These are phyloP conservation scores for Megathymus violae DNA, from an alignment of 1,140 invertebrate genomes.

Conservation along the genomic window DNA sequence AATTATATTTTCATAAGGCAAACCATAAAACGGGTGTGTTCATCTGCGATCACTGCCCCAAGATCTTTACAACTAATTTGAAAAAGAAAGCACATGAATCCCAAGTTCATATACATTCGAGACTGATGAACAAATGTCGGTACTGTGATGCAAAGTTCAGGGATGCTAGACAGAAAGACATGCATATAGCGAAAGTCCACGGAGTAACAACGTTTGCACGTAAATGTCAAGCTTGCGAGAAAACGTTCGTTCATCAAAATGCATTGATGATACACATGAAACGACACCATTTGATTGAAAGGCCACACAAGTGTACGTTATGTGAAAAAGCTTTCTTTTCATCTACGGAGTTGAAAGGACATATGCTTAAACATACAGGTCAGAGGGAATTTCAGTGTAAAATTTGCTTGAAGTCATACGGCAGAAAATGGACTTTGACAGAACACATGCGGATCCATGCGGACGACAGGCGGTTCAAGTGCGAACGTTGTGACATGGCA, in stretches of 20 bases:
- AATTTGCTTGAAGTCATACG: slow-evolving; percentile 86
- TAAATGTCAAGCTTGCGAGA: slow-evolving; percentile 62
- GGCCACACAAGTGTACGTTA: slow-evolving; percentile 46
- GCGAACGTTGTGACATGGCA: slow-evolving; percentile 67
- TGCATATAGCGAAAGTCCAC: slow-evolving; percentile 58
- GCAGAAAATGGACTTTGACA: slow-evolving; percentile 81
- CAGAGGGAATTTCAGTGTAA: slow-evolving; percentile 88
- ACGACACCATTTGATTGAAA: slow-evolving; percentile 64
- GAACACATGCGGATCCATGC: slow-evolving; percentile 83
- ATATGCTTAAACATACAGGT: slow-evolving; percentile 85
- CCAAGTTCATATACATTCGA: slow-evolving; percentile 45
- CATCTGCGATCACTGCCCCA: slow-evolving; percentile 50
- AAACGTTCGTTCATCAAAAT: slow-evolving; percentile 50
- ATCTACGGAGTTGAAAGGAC: slow-evolving; percentile 52
- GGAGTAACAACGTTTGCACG: slow-evolving; percentile 43
- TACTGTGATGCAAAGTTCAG: slow-evolving; percentile 58
- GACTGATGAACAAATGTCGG: slow-evolving; percentile 56
- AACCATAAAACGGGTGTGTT: slow-evolving; percentile 53
- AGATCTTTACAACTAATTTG: slow-evolving; percentile 48
- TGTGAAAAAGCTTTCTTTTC: slow-evolving; percentile 55
- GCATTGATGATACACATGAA: slow-evolving; percentile 55
- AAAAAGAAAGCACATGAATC: slow-evolving; percentile 54
- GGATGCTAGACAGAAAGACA: slow-evolving; percentile 49
- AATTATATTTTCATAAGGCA: slow-evolving; percentile 45
- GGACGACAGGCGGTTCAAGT: slow-evolving; percentile 72